These are phyloP conservation scores for Stegastes partitus DNA, from an alignment of 2,113 vertebrate species.

Conservation along the genomic window DNA sequence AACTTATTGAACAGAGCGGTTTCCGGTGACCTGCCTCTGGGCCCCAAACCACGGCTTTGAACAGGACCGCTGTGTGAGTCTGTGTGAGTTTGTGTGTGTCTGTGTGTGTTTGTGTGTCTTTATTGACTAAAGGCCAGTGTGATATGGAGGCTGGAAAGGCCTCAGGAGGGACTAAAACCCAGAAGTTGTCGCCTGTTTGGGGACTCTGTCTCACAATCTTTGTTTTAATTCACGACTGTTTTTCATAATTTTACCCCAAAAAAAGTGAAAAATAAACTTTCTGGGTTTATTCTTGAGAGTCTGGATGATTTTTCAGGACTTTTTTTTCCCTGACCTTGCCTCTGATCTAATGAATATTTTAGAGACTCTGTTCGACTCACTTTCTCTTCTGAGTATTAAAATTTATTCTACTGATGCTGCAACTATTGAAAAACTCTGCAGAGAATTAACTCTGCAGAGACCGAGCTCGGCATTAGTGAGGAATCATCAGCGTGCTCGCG, in stretches of 20 bases:
- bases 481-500: not conserved
- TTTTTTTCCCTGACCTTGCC: not conserved
- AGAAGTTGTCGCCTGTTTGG: not conserved
- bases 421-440: not conserved
- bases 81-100: constrained; percentile 30
- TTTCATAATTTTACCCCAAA: not conserved
- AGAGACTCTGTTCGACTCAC: not conserved
- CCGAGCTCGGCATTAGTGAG: not conserved
- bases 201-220: constrained; percentile 16
- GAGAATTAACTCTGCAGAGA: not conserved
- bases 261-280: not conserved
- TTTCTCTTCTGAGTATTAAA: constrained; percentile 7
- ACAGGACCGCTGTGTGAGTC: constrained; percentile 29
- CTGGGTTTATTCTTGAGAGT: not conserved
- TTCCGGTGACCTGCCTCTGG: constrained; percentile 79
- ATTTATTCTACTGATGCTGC: constrained; percentile 14
- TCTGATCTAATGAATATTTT: constrained; percentile 33
- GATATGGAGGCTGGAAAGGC: constrained; percentile 49
- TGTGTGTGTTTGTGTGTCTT: constrained; percentile 40
- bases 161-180: constrained; percentile 29
- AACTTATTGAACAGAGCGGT: constrained; percentile 80
- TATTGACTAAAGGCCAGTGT: constrained; percentile 61
- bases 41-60: constrained; percentile 63
- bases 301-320: not conserved
- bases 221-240: constrained; percentile 3